Base-by-base conservation (phyloP, 2,113 vertebrate species). In the Neodon shergylaensis region DNA sequence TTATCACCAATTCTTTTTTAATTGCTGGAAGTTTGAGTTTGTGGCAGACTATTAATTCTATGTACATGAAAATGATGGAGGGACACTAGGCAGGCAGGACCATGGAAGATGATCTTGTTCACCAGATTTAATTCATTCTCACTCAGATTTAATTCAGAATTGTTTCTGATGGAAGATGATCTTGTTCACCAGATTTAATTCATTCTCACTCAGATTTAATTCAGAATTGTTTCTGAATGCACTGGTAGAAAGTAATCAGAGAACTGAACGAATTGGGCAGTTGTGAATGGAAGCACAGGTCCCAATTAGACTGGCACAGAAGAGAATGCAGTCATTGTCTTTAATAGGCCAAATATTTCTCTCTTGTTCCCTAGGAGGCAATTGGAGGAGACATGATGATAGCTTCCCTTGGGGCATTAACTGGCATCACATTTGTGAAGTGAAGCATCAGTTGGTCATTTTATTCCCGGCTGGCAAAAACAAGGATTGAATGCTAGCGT, bases 401-500 rank as follows among this genome's bases (percentile, higher is more conserved):
- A n/a, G 86, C 91, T 95, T 65, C 85, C 95, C 88, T 96, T 94
- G 91, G 74, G 90, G 91, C 96, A 79, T 93, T 97, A 97, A 83
- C 91, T 0, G 3, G 96, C 97, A 96, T 96, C 63, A 97, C 81
- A 98, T 98, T 94, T 98, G 94, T 96, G 92, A 97, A 94, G 5
- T 95, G 96, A 88, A 98, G 96, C 90, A 91, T 97, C 97, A 97
- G 93, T 89, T 98, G 97, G 95, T 78, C 97, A 96, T 96, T 97
- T 96, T 95, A 97, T 97, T 94, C 68, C 77, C 54, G 63, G 87
- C 93, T 95, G 91, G 78, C 78, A 88, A 87, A 94, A 96, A 93
- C 36, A 95, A 39, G 65, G 91, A 87, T 52, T 88, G 58, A 92
- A 22, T 78, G 39, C 19, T 36, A n/a, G 17, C 77, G 63, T 63